A percentile compares a stretch with the other conserved stretches of the same genome.
These are phyloP conservation scores for Drosophila rufa DNA, from an alignment of 1,140 invertebrate species.

Conservation along the genomic window DNA sequence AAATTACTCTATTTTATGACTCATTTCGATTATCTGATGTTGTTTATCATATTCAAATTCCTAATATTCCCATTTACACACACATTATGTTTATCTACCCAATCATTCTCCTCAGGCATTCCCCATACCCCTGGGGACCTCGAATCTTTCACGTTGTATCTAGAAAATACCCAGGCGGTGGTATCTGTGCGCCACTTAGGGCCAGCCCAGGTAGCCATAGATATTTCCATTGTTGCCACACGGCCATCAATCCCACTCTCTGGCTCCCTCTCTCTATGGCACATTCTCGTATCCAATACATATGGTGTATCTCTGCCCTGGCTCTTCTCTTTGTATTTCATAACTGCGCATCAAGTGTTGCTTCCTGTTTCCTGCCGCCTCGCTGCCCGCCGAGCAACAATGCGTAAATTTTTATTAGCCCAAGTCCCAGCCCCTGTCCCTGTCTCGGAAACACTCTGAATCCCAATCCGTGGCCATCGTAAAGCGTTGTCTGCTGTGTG, in stretches of 20 bases:
- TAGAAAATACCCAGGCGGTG: slow-evolving; percentile 15
- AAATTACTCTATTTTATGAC: slow-evolving; percentile 1
- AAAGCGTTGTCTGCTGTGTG: slow-evolving; percentile 41
- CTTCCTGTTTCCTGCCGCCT: slow-evolving; percentile 68
- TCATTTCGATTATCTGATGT: background rate
- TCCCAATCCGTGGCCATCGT: slow-evolving; percentile 44
- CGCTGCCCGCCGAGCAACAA: slow-evolving; percentile 41
- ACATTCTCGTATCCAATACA: background rate
- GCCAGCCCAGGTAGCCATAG: slow-evolving; percentile 34
- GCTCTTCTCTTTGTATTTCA: slow-evolving; percentile 46
- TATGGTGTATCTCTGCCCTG: slow-evolving; percentile 37
- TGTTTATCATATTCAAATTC: background rate
- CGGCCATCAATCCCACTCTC: slow-evolving; percentile 33
- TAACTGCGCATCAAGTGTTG: slow-evolving; percentile 76
- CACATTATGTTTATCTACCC: slow-evolving; percentile 38
- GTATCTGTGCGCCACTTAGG: slow-evolving; percentile 37
- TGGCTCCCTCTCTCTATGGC: background rate
- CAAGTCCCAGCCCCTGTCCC: slow-evolving; percentile 9
- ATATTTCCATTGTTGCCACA: slow-evolving; percentile 51
- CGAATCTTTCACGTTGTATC: slow-evolving; percentile 6
- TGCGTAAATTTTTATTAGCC: slow-evolving; percentile 78
- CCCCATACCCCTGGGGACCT: background rate
- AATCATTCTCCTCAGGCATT: slow-evolving; percentile 5
- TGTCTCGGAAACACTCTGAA: background rate
- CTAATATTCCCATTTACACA: slow-evolving; percentile 17